Evolutionary conservation across 2,888 invertebrate species (phyloP), one percentile per base, ranked within the genome.

Genomic region (Harpalus rubripes): DNA sequence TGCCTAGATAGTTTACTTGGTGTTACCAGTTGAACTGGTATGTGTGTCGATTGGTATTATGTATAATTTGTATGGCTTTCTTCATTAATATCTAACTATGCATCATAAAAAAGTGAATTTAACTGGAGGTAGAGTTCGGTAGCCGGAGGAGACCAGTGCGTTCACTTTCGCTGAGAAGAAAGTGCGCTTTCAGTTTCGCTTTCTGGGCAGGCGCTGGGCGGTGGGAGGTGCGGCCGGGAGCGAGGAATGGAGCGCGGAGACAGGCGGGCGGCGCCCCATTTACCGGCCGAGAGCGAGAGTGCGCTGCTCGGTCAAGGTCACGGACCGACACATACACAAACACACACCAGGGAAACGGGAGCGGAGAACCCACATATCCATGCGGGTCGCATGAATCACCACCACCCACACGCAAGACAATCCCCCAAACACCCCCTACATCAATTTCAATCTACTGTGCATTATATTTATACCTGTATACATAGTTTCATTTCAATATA

Each of bases 301-400:
- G 84, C 61, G 76, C 68, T 44, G 83, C 84, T 84, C 84, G 84
- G 84, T 84, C 84, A 84, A 84, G 84, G 84, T 84, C 84, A 84
- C 84, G 59, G 68, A n/a, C 68, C 39, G 3, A 39, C 63, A 22
- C 22, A 63, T 7, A 65, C 18, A 81, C 18, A 63, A 39, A 81
- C 44, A 81, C 44, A 22, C 22, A 63, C 68, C 26, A 68, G 68
- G 32, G 68, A 52, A 15, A 58, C 56, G 72, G 26, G 72, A 39
- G 15, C 72, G 68, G 16, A 41, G 18, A 52, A 7, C 10, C 56
- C 7, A 68, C 18, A 56, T 68, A n/a, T 32, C 32, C 32, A 32
- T 32, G 32, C 32, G 32, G 32, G 32, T 32, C 32, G 32, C 12
- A 68, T 68, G 68, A 68, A 68, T 68, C 68, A 68, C 32, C 32